phyloP scores from a whole-genome alignment of 2,888 invertebrate species.

The Siphlonurus alternatus region DNA sequence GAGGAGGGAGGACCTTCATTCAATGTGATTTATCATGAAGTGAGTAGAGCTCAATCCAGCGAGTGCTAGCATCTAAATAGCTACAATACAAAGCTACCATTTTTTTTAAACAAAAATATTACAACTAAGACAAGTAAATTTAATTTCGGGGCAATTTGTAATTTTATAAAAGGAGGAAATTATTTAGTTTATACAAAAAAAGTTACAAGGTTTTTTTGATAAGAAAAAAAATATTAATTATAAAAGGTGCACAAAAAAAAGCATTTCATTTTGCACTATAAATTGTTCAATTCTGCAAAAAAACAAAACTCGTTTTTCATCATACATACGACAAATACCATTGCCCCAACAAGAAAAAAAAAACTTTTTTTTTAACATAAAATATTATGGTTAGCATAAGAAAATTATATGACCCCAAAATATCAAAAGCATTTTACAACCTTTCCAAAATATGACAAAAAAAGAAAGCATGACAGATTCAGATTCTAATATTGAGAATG shows the following conservation, averaged over 20 bases:
- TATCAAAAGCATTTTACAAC: neutral
- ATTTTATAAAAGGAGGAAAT: too few species aligned
- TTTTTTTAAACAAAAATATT: conserved; percentile 8
- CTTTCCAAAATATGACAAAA: conserved; percentile 1
- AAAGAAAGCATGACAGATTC: neutral
- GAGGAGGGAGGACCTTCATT: too few species aligned
- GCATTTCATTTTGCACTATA: neutral
- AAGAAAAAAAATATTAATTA: neutral
- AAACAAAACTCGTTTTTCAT: neutral
- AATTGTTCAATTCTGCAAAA: neutral
- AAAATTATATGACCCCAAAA: neutral
- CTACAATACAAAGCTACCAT: conserved; percentile 11
- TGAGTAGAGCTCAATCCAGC: neutral
- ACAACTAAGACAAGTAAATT: conserved; percentile 6
- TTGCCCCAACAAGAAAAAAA: neutral
- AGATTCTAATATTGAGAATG: neutral
- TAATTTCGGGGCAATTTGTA: too few species aligned
- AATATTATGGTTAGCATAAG: neutral
- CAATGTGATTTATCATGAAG: too few species aligned
- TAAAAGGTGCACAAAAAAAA: conserved; percentile 2
- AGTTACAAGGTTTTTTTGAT: neutral
- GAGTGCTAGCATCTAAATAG: neutral
- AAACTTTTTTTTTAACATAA: neutral
- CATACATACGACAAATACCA: neutral
- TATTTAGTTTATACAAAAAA: neutral